These are phyloP conservation scores for Scomberomorus guttatus DNA, from an alignment of 2,797 vertebrate genomes.

Conservation along the genomic window DNA sequence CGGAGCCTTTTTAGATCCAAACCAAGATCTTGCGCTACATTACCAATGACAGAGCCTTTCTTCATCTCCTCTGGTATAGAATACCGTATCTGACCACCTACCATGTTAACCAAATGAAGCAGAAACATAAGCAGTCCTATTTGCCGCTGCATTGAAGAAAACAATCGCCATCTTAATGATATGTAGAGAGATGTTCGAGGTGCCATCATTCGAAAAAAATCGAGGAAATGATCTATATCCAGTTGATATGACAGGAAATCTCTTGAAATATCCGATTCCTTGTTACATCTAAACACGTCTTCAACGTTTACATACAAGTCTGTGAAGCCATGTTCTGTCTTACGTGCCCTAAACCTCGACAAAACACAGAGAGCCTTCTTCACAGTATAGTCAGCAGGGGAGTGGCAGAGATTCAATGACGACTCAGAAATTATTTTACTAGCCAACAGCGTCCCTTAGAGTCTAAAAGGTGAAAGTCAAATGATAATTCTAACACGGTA, in stretches of 20 bases:
- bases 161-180: slow-evolving; percentile 31
- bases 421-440: slow-evolving; percentile 26
- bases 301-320: background rate
- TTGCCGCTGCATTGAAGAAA: slow-evolving; percentile 7
- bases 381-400: background rate
- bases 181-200: fast-evolving
- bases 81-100: slow-evolving; percentile 70
- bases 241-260: background rate
- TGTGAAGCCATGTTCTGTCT: background rate
- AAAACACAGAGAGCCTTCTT: slow-evolving; percentile 10
- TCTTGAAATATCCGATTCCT: fast-evolving
- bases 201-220: slow-evolving; percentile 25
- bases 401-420: slow-evolving; percentile 11
- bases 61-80: slow-evolving; percentile 80
- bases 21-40: slow-evolving; percentile 73
- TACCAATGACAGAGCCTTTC: slow-evolving; percentile 73
- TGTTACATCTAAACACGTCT: background rate
- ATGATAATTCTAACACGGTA: too few species aligned
- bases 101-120: slow-evolving; percentile 25
- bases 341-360: background rate
- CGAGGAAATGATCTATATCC: background rate
- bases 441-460: slow-evolving; percentile 77
- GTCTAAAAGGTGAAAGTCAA: slow-evolving; percentile 29
- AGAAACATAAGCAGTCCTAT: slow-evolving; percentile 43
- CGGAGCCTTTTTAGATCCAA: slow-evolving; percentile 72